These are phyloP conservation scores for Macrophya annulata DNA, from an alignment of 2,888 invertebrate species.

Conservation along the genomic window DNA sequence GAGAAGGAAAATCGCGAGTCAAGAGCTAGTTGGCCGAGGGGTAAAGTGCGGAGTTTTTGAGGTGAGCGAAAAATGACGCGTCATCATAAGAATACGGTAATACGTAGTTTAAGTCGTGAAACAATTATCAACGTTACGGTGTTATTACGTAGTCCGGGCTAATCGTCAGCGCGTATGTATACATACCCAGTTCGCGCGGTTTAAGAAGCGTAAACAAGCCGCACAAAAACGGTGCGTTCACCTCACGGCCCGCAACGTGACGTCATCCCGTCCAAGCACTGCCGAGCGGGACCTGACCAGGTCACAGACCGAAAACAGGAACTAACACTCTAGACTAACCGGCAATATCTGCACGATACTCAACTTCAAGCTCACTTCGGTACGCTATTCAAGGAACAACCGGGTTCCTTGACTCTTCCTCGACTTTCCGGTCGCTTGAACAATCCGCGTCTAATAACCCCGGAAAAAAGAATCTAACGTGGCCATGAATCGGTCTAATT, in stretches of 20 bases:
- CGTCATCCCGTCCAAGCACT: constrained; percentile 51
- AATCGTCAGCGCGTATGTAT: constrained; percentile 4
- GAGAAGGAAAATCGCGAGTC: not conserved
- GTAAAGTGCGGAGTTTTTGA: not conserved
- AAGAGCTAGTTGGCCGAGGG: not conserved
- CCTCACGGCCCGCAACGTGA: constrained; percentile 47
- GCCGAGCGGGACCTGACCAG: constrained; percentile 53
- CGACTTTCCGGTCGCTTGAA: constrained; percentile 26
- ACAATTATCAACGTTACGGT: constrained; percentile 23
- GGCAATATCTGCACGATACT: constrained; percentile 43
- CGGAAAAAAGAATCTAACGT: constrained; percentile 2
- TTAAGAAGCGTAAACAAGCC: constrained; percentile 56
- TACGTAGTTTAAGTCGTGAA: not conserved
- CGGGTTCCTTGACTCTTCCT: constrained; percentile 52
- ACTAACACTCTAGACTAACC: constrained; percentile 54
- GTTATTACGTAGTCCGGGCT: constrained; percentile 1
- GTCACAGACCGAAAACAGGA: constrained; percentile 59
- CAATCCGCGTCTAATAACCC: constrained; percentile 38
- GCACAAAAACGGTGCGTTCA: constrained; percentile 58
- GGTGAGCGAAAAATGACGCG: constrained; percentile 22
- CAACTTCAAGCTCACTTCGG: constrained; percentile 25
- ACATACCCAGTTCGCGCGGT: constrained; percentile 23
- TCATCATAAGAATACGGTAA: constrained; percentile 13
- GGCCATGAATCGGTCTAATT: constrained; percentile 1
- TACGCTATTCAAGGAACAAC: constrained; percentile 15